These are phyloP conservation scores for Actias luna DNA, from an alignment of 2,888 invertebrate species.

Conservation along the genomic window DNA sequence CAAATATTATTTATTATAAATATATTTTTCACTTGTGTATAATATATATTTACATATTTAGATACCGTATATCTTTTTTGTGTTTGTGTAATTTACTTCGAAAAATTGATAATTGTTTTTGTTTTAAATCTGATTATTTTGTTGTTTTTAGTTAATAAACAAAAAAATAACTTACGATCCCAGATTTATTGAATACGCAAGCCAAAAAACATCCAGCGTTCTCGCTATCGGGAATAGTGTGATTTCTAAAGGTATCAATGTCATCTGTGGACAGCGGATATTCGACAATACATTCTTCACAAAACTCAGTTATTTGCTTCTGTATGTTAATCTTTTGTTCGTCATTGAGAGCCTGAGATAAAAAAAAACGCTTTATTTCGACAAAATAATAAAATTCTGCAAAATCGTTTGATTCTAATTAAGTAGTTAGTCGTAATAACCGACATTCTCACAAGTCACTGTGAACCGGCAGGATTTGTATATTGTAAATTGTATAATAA, in stretches of 20 bases:
- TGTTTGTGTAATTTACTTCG: too few species aligned
- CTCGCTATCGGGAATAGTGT: conserved; percentile 48
- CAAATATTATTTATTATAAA: too few species aligned
- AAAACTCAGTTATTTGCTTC: conserved; percentile 42
- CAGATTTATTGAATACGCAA: conserved; percentile 55
- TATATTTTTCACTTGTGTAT: too few species aligned
- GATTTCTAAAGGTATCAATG: conserved; percentile 44
- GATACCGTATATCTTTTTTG: too few species aligned
- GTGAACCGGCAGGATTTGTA: not conserved
- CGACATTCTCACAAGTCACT: not conserved
- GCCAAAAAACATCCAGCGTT: conserved; percentile 53
- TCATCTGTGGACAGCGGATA: conserved; percentile 49
- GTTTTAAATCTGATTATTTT: not conserved
- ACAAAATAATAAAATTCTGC: too few species aligned
- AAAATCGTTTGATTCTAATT: too few species aligned
- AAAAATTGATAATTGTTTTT: not conserved
- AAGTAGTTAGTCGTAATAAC: not conserved
- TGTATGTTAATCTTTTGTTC: conserved; percentile 45
- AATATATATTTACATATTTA: too few species aligned
- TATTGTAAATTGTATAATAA: not conserved
- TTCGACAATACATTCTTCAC: conserved; percentile 47
- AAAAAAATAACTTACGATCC: conserved; percentile 45
- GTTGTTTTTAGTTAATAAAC: not conserved
- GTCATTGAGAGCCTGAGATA: conserved; percentile 45
- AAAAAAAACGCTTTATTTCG: not conserved